phyloP scores from a whole-genome alignment of 2,888 invertebrate species.

The Cheilosia variabilis region DNA sequence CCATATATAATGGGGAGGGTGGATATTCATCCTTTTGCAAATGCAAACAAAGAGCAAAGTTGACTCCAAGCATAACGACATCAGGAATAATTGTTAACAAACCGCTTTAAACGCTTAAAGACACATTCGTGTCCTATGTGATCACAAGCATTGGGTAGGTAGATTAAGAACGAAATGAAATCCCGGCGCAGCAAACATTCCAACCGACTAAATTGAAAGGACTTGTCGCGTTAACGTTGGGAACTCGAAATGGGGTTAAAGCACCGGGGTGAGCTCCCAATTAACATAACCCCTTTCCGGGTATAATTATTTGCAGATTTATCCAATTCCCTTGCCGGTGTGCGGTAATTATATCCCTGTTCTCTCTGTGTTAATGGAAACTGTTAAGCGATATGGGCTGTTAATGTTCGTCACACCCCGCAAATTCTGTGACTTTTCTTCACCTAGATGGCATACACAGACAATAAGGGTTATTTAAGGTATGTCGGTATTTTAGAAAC shows the following conservation, averaged over 20 bases:
- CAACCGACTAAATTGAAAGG: conserved; percentile 67
- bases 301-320: conserved; percentile 75
- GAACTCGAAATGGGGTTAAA: conserved; percentile 72
- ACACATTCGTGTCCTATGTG: conserved; percentile 58
- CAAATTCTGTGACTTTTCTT: conserved; percentile 34
- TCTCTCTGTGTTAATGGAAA: conserved; percentile 64
- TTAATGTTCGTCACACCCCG: conserved; percentile 66
- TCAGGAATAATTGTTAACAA: conserved; percentile 74
- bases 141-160: conserved; percentile 20
- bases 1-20: neutral
- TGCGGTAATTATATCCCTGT: conserved; percentile 68
- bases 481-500: neutral
- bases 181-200: conserved; percentile 60
- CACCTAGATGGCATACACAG: neutral
- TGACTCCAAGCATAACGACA: conserved; percentile 71
- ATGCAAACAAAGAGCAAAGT: conserved; percentile 70
- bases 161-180: conserved; percentile 49
- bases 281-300: conserved; percentile 67
- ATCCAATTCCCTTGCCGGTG: conserved; percentile 66
- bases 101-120: conserved; percentile 73
- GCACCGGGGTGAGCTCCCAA: conserved; percentile 67
- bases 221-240: conserved; percentile 26
- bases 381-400: conserved; percentile 71
- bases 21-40: conserved; percentile 59
- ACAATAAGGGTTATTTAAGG: neutral